Conservation (phyloP, 2,113 vertebrate species). For the Myotis davidii region DNA sequence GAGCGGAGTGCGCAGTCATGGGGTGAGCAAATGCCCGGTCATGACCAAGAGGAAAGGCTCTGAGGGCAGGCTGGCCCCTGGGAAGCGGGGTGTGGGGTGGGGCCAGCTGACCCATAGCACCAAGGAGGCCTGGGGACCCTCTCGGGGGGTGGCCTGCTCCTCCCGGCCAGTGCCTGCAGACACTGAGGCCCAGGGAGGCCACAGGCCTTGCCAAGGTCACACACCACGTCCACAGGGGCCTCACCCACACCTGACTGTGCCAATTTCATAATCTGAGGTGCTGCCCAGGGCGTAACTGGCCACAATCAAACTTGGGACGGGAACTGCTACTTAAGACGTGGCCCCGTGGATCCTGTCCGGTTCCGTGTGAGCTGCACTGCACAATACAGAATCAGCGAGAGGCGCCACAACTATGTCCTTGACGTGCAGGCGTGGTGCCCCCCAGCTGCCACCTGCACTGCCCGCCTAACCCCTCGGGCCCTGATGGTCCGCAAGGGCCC, state of each 20-base stretch:
- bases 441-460: rapidly evolving
- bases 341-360: neutral
- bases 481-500: neutral
- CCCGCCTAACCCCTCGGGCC: too few species aligned
- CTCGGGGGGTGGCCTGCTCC: neutral
- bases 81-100: conserved; percentile 9
- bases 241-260: neutral
- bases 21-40: conserved; percentile 79
- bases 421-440: too few species aligned
- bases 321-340: neutral
- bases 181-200: neutral
- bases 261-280: neutral
- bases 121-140: conserved; percentile 43
- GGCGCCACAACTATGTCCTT: neutral
- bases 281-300: neutral
- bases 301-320: neutral
- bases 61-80: conserved; percentile 61
- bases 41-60: conserved; percentile 69
- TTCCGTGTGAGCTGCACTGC: neutral
- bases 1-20: conserved; percentile 62
- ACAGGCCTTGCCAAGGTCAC: neutral
- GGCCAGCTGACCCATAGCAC: conserved; percentile 16
- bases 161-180: rapidly evolving
- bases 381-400: neutral
- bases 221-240: rapidly evolving